phyloP scores from a whole-genome alignment of 1,140 invertebrate species.

The Platyscapa corneri region DNA sequence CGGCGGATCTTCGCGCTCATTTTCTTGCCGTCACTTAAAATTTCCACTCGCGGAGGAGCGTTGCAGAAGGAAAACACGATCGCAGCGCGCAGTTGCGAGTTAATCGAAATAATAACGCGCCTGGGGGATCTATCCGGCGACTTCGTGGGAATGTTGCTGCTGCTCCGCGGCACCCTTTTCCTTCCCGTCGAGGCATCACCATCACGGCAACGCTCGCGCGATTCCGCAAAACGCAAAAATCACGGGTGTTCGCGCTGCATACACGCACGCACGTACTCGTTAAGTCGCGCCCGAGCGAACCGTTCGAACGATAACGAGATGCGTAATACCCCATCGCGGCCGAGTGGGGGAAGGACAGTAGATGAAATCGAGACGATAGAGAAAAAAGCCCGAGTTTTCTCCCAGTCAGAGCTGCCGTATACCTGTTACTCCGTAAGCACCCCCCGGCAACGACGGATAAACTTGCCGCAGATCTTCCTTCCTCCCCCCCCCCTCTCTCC shows the following conservation, averaged over 20 bases:
- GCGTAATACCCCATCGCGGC: slow-evolving; percentile 45
- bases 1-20: background rate
- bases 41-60: background rate
- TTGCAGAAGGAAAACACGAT: background rate
- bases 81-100: background rate
- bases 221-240: slow-evolving; percentile 44
- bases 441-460: background rate
- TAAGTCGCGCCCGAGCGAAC: background rate
- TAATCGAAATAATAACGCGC: slow-evolving; percentile 43
- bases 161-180: background rate
- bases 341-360: too few species aligned
- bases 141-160: slow-evolving; percentile 39
- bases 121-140: slow-evolving; percentile 7
- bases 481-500: too few species aligned
- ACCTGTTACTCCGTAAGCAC: background rate
- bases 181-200: background rate
- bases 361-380: background rate
- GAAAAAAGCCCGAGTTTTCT: background rate
- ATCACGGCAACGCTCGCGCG: background rate
- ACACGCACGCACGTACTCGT: slow-evolving; percentile 7
- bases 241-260: background rate
- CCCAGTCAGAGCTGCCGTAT: background rate
- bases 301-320: slow-evolving; percentile 50
- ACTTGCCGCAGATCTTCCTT: background rate
- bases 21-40: background rate